Evolutionary conservation across 1,140 invertebrate species (phyloP).

Genomic region (Psix sp.): DNA sequence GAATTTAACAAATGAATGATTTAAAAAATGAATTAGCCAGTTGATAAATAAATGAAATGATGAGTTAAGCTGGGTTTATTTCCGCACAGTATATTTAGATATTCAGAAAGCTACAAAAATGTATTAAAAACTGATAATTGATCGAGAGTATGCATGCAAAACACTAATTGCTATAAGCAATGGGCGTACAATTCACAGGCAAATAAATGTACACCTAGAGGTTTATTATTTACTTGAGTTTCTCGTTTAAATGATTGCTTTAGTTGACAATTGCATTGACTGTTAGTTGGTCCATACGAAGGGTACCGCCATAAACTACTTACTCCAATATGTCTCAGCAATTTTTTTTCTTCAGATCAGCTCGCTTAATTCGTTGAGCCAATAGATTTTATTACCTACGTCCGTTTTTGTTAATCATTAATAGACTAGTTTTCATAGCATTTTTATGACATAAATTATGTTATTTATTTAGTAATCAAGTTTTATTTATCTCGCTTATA

Average conservation of each 20-base stretch:
- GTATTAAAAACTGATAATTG: too few species aligned
- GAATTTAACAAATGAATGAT: too few species aligned
- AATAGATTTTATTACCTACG: constrained; percentile 71
- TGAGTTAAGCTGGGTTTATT: too few species aligned
- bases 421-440: too few species aligned
- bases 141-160: constrained; percentile 34
- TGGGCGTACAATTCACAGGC: constrained; percentile 7
- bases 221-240: constrained; percentile 69
- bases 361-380: constrained; percentile 65
- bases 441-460: too few species aligned
- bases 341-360: constrained; percentile 65
- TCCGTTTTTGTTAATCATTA: constrained; percentile 67
- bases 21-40: too few species aligned
- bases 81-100: too few species aligned
- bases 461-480: too few species aligned
- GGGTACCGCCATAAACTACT: constrained; percentile 48
- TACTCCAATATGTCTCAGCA: constrained; percentile 45
- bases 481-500: too few species aligned
- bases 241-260: constrained; percentile 58
- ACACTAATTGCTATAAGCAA: constrained; percentile 10
- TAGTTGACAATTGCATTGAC: constrained; percentile 65
- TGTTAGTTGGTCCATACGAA: constrained; percentile 64
- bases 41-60: too few species aligned
- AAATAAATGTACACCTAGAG: not conserved
- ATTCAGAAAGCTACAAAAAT: too few species aligned